These are phyloP conservation scores for Liposcelis brunnea DNA, from an alignment of 2,888 invertebrate genomes.

Conservation along the genomic window DNA sequence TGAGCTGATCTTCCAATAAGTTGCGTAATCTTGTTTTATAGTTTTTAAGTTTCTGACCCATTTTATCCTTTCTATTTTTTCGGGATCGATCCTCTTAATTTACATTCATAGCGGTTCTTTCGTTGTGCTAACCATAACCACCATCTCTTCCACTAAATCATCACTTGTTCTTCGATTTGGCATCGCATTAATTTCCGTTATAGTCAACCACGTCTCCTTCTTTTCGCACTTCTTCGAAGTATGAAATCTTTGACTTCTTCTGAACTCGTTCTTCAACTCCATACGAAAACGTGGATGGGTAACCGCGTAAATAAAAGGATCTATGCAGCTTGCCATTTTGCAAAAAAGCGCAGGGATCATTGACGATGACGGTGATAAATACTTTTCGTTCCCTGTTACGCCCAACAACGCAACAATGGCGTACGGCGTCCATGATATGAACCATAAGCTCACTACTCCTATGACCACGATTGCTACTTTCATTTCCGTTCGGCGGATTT, in stretches of 20 bases:
- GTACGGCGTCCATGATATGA: constrained; percentile 69
- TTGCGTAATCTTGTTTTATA: too few species aligned
- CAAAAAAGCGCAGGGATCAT: constrained; percentile 66
- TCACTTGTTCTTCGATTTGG: constrained; percentile 1
- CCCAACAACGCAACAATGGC: constrained; percentile 57
- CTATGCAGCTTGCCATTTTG: constrained; percentile 63
- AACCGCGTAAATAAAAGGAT: constrained; percentile 63
- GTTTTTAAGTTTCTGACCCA: too few species aligned
- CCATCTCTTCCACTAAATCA: neutral
- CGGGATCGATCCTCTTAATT: too few species aligned
- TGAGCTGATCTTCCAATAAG: too few species aligned
- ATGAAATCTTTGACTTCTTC: too few species aligned
- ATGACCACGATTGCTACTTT: constrained; percentile 42
- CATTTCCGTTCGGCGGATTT: constrained; percentile 51
- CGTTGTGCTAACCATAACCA: neutral
- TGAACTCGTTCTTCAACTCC: neutral
- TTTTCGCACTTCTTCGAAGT: constrained; percentile 12
- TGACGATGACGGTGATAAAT: constrained; percentile 49
- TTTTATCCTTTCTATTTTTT: too few species aligned
- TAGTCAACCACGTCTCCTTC: constrained; percentile 9
- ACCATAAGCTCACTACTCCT: constrained; percentile 53
- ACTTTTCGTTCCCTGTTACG: constrained; percentile 41
- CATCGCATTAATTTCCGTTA: neutral
- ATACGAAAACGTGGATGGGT: constrained; percentile 45
- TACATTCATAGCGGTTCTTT: too few species aligned